Base-by-base conservation (phyloP, 2,797 vertebrate species). In the Acrossocheilus fasciatus region DNA sequence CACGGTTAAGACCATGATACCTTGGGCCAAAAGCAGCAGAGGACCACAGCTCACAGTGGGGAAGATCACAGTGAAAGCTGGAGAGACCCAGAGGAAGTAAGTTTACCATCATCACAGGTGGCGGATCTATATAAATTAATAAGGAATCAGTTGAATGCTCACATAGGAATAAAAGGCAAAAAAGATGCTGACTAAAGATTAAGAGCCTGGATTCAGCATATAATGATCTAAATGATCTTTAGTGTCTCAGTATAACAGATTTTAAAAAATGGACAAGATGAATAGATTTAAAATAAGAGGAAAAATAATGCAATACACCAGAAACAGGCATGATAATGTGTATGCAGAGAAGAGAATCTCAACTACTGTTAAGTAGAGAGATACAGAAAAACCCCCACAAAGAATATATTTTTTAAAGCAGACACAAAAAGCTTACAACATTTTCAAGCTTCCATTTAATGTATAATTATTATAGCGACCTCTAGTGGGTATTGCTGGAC, bases 81-180 rank as follows among this genome's bases (percentile, higher is more conserved):
- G 98, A 15, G 97, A 99, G 89, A 98, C 97, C 0, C 98, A 99
- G 89, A 90, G 96, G 81, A 98, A 95, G 97, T 97, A 95, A 92
- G 17, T 36, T 54, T 23, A 26, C 47, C 26, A 36, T 34, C 34
- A 77, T 34, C 34, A 77, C 76, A 62, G 54, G 62, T 18, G 4
- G 23, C 41, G 52, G 14, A 66, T 66, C 6, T 7, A 34, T 30
- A 30, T 17, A 54, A 18, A 66, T 45, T 47, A 17, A 66, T 11
- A 66, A 47, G 20, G 2, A 4, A 41, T 62, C 41, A 17, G 62
- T 3, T 43, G 11, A 12, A 1, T 0, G 4, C 0, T 30, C 20
- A 64, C 54, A 62, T 30, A 45, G n/a, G 26, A 64, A 7, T 30
- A 26, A 30, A 6, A 54, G 11, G 10, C 52, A n/a, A 39, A 57